phyloP scores from a whole-genome alignment of 2,888 invertebrate genomes.

The Leuctra nigra region DNA sequence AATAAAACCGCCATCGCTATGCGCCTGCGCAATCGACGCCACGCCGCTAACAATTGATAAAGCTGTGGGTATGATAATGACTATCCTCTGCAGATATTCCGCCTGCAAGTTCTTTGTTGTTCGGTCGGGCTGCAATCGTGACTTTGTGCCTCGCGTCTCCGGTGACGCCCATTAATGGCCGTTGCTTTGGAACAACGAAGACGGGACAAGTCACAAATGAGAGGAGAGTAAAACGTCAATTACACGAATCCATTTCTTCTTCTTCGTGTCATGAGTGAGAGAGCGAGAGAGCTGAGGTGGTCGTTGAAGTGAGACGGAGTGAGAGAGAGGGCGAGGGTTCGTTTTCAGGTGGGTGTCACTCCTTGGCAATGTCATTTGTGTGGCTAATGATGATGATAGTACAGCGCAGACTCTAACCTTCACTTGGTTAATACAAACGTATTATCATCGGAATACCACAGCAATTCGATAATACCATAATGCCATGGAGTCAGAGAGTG shows the following conservation, averaged over 20 bases:
- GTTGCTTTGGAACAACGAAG: too few species aligned
- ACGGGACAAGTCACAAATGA: too few species aligned
- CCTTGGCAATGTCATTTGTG: slow-evolving; percentile 19
- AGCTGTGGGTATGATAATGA: slow-evolving; percentile 21
- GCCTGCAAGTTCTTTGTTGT: slow-evolving; percentile 17
- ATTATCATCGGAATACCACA: slow-evolving; percentile 21
- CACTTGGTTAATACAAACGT: slow-evolving; percentile 16
- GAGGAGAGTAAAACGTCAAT: slow-evolving; percentile 23
- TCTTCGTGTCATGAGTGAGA: background rate
- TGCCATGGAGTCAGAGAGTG: slow-evolving; percentile 14
- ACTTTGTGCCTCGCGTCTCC: slow-evolving; percentile 13
- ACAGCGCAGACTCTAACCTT: slow-evolving; percentile 13
- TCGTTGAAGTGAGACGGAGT: background rate
- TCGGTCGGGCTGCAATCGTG: slow-evolving; percentile 16
- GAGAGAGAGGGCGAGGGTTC: slow-evolving; percentile 13
- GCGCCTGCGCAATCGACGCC: too few species aligned
- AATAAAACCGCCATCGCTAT: too few species aligned
- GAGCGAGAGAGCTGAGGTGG: background rate
- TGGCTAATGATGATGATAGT: slow-evolving; percentile 15
- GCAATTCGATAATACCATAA: slow-evolving; percentile 28
- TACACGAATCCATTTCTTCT: slow-evolving; percentile 21
- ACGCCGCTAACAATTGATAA: slow-evolving; percentile 19
- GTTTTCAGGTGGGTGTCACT: slow-evolving; percentile 18
- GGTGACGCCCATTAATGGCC: slow-evolving; percentile 23
- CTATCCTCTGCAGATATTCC: slow-evolving; percentile 10